Evolutionary conservation across 1,140 invertebrate genomes (phyloP), one percentile per base, ranked within the genome.

Genomic region (Drosophila seguyi): DNA sequence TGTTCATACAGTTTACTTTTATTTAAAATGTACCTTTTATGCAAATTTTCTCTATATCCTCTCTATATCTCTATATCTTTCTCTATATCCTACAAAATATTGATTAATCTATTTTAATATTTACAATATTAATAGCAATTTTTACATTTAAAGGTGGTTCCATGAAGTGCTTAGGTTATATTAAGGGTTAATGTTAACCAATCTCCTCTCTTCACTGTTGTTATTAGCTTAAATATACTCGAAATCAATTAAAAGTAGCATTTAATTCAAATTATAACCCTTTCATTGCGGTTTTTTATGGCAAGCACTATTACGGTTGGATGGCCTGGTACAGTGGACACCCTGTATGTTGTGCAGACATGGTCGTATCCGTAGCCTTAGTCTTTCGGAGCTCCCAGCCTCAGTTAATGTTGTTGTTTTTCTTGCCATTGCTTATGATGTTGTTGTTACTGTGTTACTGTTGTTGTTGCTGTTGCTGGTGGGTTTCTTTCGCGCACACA

Each of bases 401-500:
- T 69, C 66, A 69, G 25, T 67, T 18, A 13, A n/a, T 58, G 55
- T 67, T 68, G 71, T 67, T 75, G 71, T 65, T 75, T 34, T 69
- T 67, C 57, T 22, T 69, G 53, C 38, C 53, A 20, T 22, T 69
- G 56, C 20, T 39, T 65, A 18, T 16, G 13, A 10, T 27, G 5
- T 31, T 69, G 29, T 25, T 66, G 47, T 45, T 65, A 18, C 22
- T 47, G n/a, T 34, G 44, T 47, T 47, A 16, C 20, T 47, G 45
- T 45, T 60, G 20, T n/a, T 68, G 57, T 25, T 60, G 62, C 11
- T 71, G 63, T 18, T 71, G 66, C 45, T 68, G 61, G 34, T 76
- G 52, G 75, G 75, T 78, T 63, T 78, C 75, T 78, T 78, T 78
- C 52, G 75, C 75, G 75, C 76, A 79, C 76, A 79, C 76, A 79